A percentile compares a stretch with the other conserved stretches of the same genome.
Conservation (phyloP, 2,797 vertebrate genomes). For the Cossypha caffra region DNA sequence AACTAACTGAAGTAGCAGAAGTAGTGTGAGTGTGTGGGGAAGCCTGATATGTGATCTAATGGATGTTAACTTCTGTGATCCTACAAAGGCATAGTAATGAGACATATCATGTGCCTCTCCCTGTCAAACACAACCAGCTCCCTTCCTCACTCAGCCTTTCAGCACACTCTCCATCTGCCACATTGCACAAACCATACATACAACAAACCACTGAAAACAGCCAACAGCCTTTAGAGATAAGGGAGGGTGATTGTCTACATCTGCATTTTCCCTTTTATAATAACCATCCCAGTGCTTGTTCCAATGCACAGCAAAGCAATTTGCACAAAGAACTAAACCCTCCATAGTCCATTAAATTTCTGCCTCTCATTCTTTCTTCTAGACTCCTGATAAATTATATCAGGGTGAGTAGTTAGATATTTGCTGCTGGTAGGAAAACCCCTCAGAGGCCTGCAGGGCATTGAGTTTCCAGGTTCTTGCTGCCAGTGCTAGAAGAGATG, state of each 20-base stretch:
- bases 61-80: background rate
- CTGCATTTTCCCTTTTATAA: background rate
- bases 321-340: background rate
- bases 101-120: background rate
- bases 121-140: conserved; percentile 9
- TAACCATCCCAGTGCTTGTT: background rate
- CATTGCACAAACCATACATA: background rate
- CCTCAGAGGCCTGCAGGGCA: background rate
- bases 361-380: background rate
- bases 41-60: background rate
- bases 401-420: background rate
- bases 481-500: background rate
- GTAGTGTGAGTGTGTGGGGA: background rate
- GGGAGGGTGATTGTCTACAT: background rate
- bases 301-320: background rate
- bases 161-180: background rate
- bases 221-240: background rate
- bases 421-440: background rate
- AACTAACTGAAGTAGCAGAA: background rate
- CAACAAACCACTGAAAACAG: background rate
- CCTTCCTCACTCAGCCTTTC: background rate
- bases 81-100: background rate
- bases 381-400: background rate
- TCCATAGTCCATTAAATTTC: background rate
- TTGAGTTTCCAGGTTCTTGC: background rate